phyloP scores from a whole-genome alignment of 2,888 invertebrate genomes.

The Lottia gigantea region DNA sequence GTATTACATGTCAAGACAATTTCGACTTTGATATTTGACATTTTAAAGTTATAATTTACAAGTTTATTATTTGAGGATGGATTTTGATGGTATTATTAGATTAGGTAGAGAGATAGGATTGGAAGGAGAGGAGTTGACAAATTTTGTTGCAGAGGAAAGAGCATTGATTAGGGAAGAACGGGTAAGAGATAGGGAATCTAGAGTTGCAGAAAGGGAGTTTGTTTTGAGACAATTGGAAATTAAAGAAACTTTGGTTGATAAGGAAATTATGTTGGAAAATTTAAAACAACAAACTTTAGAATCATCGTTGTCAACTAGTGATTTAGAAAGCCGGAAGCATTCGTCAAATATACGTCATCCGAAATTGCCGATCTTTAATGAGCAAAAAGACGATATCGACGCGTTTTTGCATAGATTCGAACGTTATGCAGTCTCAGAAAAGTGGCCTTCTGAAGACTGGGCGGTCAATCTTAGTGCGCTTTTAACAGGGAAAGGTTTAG shows the following conservation, averaged over 20 bases:
- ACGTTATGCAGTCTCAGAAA: not conserved
- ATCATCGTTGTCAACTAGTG: not conserved
- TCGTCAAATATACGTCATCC: not conserved
- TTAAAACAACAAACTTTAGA: not conserved
- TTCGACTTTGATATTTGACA: not conserved
- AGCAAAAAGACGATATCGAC: conserved; percentile 4
- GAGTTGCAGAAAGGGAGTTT: not conserved
- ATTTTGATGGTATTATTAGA: not conserved
- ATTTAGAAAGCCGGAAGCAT: not conserved
- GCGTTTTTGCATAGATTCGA: conserved; percentile 5
- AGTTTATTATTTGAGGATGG: not conserved
- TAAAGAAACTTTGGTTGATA: not conserved
- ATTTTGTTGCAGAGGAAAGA: not conserved
- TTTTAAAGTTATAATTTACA: not conserved
- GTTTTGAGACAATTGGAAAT: not conserved
- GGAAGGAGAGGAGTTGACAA: not conserved
- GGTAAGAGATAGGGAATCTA: not conserved
- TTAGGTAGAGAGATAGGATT: not conserved
- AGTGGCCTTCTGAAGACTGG: not conserved
- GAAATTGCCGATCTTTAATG: conserved; percentile 12
- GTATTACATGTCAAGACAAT: not conserved
- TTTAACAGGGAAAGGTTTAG: conserved; percentile 9
- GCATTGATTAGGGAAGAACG: not conserved
- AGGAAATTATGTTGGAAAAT: not conserved
- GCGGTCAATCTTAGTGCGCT: not conserved